Base-by-base conservation (phyloP, 2,113 vertebrate genomes). In the Porphyrio hochstetteri region DNA sequence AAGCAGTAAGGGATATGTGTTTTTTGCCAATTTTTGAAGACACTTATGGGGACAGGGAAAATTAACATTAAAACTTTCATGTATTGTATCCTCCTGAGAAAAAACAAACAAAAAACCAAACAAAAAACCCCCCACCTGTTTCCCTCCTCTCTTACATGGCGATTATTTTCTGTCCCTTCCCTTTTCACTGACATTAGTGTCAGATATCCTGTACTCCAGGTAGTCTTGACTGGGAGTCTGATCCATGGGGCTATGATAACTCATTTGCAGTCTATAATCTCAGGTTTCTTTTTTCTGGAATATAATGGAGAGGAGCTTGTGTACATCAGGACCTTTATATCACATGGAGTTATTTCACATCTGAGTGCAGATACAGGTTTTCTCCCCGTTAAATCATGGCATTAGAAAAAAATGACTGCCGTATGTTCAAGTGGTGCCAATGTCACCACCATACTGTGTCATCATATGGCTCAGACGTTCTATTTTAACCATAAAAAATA, bases 161-260 rank as follows among this genome's bases (percentile, higher is more conserved):
- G 46, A 38, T 55, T 74, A 59, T 28, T 57, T 5, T 46, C 13
- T 9, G 24, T 21, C 12, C 0, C 1, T 81, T 81, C 21, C 5
- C 5, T 55, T 92, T 89, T 88, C 38, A 38, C 13, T 64, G 40
- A 61, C 35, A 29, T 2, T 59, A 3, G 6, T 38, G 33, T 68
- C 18, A 57, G 25, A 55, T 46, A 4, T 55, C 11, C 16, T 44
- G 42, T n/a, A 56, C 10, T 79, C 23, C 16, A 60, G 46, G n/a
- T 9, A 60, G 13, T 65, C 18, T 17, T 46, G 19, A 56, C 7
- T 70, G 14, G 13, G 3, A 93, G 1, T 12, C 3, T 55, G 31
- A 35, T 11, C 31, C 33, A 2, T 7, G 3, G 18, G 24, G 4
- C 48, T 64, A 3, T 1, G 4, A 7, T 52, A 69, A 9, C 17